Percentiles rank a stretch among this genome's conserved stretches.
Conservation (phyloP, 2,113 vertebrate genomes). For the Harpagus bidentatus region DNA sequence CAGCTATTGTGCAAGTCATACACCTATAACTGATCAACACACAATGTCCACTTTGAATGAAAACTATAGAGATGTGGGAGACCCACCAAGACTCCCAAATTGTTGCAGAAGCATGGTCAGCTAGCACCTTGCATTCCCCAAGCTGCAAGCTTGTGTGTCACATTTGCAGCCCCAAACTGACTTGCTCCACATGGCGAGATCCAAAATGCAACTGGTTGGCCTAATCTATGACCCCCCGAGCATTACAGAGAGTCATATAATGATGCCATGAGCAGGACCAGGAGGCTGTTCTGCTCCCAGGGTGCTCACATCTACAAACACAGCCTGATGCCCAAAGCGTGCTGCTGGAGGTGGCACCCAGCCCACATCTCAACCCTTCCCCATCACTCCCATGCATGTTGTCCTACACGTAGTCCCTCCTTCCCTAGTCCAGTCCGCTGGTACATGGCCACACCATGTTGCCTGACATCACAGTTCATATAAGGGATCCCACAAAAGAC, state of each 20-base stretch:
- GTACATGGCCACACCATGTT: background rate
- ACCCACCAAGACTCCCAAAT: no score
- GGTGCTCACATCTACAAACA: background rate
- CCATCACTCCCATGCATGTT: background rate
- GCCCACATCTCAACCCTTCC: background rate
- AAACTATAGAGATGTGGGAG: background rate
- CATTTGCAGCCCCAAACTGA: background rate
- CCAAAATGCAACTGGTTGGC: background rate
- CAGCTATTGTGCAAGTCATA: background rate
- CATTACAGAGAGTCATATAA: background rate
- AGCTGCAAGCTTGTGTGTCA: background rate
- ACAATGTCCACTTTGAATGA: background rate
- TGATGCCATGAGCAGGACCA: background rate
- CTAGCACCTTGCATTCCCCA: background rate
- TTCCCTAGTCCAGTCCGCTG: background rate
- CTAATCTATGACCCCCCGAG: background rate
- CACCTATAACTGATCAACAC: background rate
- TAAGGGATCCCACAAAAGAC: background rate
- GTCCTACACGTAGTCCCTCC: background rate
- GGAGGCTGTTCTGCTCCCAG: background rate
- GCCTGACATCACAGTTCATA: background rate
- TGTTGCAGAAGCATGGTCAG: background rate
- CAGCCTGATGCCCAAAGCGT: background rate
- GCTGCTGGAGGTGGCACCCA: fast-evolving
- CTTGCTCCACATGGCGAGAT: background rate